These are phyloP conservation scores for Drosophila jambulina DNA, from an alignment of 1,140 invertebrate genomes.

Conservation along the genomic window DNA sequence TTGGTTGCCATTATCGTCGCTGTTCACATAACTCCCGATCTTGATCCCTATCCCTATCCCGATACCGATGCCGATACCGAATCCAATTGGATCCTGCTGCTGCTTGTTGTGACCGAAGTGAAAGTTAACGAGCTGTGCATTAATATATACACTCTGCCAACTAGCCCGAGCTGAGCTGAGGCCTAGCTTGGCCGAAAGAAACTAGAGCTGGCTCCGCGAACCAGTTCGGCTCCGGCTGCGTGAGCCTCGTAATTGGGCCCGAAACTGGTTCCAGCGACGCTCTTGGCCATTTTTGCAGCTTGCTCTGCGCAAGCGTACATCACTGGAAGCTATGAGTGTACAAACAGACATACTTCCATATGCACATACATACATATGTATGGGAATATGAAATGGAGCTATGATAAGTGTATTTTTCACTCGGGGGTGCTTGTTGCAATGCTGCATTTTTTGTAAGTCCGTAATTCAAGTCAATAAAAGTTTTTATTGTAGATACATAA, in stretches of 20 bases:
- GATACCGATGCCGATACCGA: constrained; percentile 1
- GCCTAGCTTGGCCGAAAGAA: constrained; percentile 28
- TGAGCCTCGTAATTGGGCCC: constrained; percentile 31
- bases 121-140: constrained; percentile 66
- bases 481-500: no score
- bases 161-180: constrained; percentile 35
- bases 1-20: constrained; percentile 73
- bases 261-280: constrained; percentile 32
- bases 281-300: neutral
- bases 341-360: neutral
- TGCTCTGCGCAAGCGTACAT: constrained; percentile 22
- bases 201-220: constrained; percentile 32
- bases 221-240: constrained; percentile 23
- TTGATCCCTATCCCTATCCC: neutral
- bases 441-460: no score
- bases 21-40: constrained; percentile 42
- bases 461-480: no score
- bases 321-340: neutral
- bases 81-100: constrained; percentile 8
- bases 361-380: no score
- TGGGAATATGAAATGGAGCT: neutral
- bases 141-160: constrained; percentile 57
- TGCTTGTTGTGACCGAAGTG: constrained; percentile 57
- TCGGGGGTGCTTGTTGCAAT: neutral
- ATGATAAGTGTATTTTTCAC: neutral